phyloP scores from a whole-genome alignment of 2,113 vertebrate species.

The Alethe castanea region DNA sequence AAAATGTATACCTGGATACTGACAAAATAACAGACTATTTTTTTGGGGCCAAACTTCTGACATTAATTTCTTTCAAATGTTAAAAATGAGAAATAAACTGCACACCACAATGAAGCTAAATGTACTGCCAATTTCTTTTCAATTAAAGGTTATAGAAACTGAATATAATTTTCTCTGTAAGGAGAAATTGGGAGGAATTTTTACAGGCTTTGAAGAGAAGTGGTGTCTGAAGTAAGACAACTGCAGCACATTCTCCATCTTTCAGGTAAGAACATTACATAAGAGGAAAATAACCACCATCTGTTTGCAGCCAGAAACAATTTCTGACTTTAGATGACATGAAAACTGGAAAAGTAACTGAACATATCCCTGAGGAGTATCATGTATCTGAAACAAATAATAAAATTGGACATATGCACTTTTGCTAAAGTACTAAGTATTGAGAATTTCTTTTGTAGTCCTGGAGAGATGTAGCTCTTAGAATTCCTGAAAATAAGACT shows the following conservation, averaged over 20 bases:
- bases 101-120: conserved; percentile 6
- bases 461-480: not conserved
- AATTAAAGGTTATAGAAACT: conserved; percentile 47
- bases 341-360: not conserved
- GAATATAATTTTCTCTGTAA: conserved; percentile 33
- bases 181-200: not conserved
- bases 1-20: not conserved
- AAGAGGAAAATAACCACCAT: not conserved
- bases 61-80: conserved; percentile 56
- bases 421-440: not conserved
- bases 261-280: not conserved
- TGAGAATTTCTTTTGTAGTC: not conserved
- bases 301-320: conserved; percentile 48
- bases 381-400: not conserved
- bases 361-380: not conserved
- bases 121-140: conserved; percentile 32
- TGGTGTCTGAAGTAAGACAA: not conserved
- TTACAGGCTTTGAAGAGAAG: not conserved
- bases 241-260: not conserved
- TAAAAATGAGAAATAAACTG: conserved; percentile 57
- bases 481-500: not conserved
- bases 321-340: conserved; percentile 19
- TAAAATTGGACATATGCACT: not conserved
- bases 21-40: conserved; percentile 3
- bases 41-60: conserved; percentile 53